Percentiles rank a stretch among this genome's conserved stretches.
Evolutionary conservation across 2,888 invertebrate species (phyloP).

Genomic region (Synanthedon myopaeformis): DNA sequence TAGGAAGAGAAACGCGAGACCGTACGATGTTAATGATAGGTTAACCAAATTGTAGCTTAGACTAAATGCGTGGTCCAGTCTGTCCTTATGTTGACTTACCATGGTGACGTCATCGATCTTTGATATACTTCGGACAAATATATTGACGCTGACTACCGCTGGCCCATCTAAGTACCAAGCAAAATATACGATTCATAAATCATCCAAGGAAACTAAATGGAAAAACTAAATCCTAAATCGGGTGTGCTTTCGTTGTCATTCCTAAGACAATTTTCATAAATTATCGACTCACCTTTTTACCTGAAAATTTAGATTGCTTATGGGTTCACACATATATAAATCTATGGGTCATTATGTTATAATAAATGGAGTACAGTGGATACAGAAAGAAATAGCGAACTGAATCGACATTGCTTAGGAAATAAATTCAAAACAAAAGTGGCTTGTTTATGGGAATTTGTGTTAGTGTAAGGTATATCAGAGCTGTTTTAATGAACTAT

Average conservation of each 20-base stretch:
- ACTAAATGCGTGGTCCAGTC: slow-evolving; percentile 48
- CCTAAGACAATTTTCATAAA: slow-evolving; percentile 12
- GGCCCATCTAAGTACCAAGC: slow-evolving; percentile 84
- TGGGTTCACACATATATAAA: not conserved
- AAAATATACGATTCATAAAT: slow-evolving; percentile 51
- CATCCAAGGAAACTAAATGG: slow-evolving; percentile 28
- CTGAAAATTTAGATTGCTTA: slow-evolving; percentile 20
- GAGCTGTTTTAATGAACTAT: not conserved
- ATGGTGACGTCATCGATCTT: slow-evolving; percentile 99
- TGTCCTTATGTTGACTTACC: slow-evolving; percentile 81
- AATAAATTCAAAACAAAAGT: slow-evolving; percentile 18
- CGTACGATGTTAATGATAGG: slow-evolving; percentile 6
- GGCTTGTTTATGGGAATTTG: slow-evolving; percentile 64
- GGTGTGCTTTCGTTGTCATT: slow-evolving; percentile 8
- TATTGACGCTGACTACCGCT: slow-evolving; percentile 96
- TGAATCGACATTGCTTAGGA: slow-evolving; percentile 16
- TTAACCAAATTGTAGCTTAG: slow-evolving; percentile 34
- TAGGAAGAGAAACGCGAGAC: slow-evolving; percentile 25
- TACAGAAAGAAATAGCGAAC: slow-evolving; percentile 5
- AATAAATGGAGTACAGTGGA: slow-evolving; percentile 2
- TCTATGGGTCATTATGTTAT: not conserved
- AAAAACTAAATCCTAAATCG: slow-evolving; percentile 41
- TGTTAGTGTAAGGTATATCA: slow-evolving; percentile 49
- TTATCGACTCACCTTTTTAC: slow-evolving; percentile 31
- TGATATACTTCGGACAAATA: slow-evolving; percentile 98